A percentile compares a stretch with the other conserved stretches of the same genome.
phyloP scores from a whole-genome alignment of 2,113 vertebrate genomes.

The Neoarius graeffei region DNA sequence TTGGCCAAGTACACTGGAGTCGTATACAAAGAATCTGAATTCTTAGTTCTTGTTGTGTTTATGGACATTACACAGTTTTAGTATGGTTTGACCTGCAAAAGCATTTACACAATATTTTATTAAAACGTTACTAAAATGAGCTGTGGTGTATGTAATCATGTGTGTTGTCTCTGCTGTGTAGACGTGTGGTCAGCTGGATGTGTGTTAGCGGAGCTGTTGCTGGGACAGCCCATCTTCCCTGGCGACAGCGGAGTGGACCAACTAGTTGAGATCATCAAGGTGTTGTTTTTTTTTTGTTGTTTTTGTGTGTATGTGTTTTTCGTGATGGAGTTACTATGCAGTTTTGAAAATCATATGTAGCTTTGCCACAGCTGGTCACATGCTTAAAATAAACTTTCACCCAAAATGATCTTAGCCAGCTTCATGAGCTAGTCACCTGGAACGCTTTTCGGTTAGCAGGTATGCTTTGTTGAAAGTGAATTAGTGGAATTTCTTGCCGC shows the following conservation, averaged over 20 bases:
- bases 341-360: not conserved
- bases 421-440: too few species aligned
- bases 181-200: conserved; percentile 90
- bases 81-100: not conserved
- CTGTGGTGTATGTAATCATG: not conserved
- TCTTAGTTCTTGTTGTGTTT: not conserved
- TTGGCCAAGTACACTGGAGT: not conserved
- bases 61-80: not conserved
- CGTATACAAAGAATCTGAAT: not conserved
- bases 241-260: conserved; percentile 90
- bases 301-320: not conserved
- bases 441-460: too few species aligned
- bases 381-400: not conserved
- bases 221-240: conserved; percentile 89
- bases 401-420: too few species aligned
- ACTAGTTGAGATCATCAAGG: conserved; percentile 90
- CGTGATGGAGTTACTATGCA: not conserved
- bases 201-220: conserved; percentile 84
- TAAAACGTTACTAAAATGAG: not conserved
- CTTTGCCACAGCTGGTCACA: not conserved
- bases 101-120: not conserved
- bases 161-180: conserved; percentile 43
- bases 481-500: too few species aligned
- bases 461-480: too few species aligned
- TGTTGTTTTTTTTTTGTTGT: conserved; percentile 43